These are phyloP conservation scores for Poecilia wingei DNA, from an alignment of 2,797 vertebrate genomes.

Conservation along the genomic window DNA sequence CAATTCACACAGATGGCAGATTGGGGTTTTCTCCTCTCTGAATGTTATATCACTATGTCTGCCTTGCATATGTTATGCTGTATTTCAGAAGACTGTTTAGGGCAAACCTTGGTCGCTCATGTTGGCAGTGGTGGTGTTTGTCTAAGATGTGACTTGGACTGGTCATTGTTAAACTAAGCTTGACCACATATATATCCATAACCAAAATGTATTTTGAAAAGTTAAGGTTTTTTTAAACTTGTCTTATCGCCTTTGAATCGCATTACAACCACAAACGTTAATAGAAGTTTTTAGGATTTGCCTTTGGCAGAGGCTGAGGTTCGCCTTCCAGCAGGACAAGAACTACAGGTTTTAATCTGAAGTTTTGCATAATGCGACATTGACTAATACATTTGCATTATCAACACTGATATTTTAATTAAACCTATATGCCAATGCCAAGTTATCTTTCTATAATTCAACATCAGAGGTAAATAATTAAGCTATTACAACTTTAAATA, in stretches of 20 bases:
- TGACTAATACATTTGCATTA: background rate
- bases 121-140: background rate
- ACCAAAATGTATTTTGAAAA: too few relatives aligned
- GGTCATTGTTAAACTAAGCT: background rate
- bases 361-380: background rate
- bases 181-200: background rate
- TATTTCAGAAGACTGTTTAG: conserved; percentile 28
- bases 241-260: too few relatives aligned
- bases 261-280: too few relatives aligned
- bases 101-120: conserved; percentile 34
- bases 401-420: background rate
- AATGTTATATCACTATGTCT: conserved; percentile 30
- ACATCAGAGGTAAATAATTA: too few relatives aligned
- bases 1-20: conserved; percentile 51
- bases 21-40: conserved; percentile 33
- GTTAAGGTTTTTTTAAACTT: too few relatives aligned
- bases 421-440: background rate
- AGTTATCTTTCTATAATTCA: background rate
- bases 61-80: conserved; percentile 39
- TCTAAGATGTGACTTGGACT: background rate
- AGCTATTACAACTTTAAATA: too few relatives aligned
- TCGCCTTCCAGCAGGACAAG: background rate
- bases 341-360: background rate
- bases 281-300: background rate
- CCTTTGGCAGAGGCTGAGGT: background rate